phyloP scores from a whole-genome alignment of 1,140 invertebrate genomes.

The Forficula auricularia region DNA sequence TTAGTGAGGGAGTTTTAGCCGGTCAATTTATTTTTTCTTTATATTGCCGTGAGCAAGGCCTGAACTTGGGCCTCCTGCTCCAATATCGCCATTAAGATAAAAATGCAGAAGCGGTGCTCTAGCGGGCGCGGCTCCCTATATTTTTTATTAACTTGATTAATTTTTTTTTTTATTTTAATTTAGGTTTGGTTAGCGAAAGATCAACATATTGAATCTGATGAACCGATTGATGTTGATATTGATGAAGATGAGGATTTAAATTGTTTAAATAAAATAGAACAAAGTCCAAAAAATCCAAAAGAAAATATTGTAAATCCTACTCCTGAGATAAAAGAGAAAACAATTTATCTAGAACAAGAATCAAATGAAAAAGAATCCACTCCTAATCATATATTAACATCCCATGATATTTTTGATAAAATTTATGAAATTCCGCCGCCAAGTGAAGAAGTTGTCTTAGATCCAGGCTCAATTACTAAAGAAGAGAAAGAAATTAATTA shows the following conservation, averaged over 20 bases:
- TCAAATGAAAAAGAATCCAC: slow-evolving; percentile 4
- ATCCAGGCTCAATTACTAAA: slow-evolving; percentile 26
- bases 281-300: slow-evolving; percentile 8
- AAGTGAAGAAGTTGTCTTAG: slow-evolving; percentile 25
- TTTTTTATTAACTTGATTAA: too few species aligned
- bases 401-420: slow-evolving; percentile 13
- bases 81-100: too few species aligned
- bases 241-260: slow-evolving; percentile 24
- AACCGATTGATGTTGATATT: too few species aligned
- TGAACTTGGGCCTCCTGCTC: too few species aligned
- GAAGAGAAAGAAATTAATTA: slow-evolving; percentile 36
- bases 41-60: too few species aligned
- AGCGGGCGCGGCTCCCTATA: too few species aligned
- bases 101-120: too few species aligned
- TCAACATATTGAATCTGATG: too few species aligned
- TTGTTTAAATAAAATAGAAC: slow-evolving; percentile 11
- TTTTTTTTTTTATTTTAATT: too few species aligned
- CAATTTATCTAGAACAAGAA: slow-evolving; percentile 6
- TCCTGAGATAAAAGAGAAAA: slow-evolving; percentile 10
- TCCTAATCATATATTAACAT: slow-evolving; percentile 1
- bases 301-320: background rate
- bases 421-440: slow-evolving; percentile 26
- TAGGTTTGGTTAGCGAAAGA: too few species aligned
- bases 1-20: too few species aligned
- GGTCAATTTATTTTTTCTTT: too few species aligned